phyloP scores from a whole-genome alignment of 2,888 invertebrate species.

The Creontiades dilutus region DNA sequence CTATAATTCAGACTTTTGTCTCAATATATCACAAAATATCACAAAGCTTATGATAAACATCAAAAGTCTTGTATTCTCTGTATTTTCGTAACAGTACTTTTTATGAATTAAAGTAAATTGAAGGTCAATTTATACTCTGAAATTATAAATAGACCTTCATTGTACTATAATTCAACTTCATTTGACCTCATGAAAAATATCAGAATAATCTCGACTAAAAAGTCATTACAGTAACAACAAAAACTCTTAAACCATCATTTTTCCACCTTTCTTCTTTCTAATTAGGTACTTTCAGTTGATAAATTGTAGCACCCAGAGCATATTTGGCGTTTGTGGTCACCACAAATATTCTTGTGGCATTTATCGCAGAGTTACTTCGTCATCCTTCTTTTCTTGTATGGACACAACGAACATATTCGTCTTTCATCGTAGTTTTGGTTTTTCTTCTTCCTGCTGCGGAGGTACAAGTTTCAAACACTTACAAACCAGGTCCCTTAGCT shows the following conservation, averaged over 20 bases:
- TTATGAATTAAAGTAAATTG: background rate
- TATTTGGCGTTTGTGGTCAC: conserved; percentile 55
- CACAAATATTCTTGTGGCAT: conserved; percentile 63
- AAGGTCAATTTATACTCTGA: background rate
- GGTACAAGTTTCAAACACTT: conserved; percentile 24
- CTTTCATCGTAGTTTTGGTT: conserved; percentile 32
- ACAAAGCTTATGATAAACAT: background rate
- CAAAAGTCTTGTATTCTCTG: background rate
- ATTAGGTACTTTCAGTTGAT: background rate
- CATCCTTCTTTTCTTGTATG: conserved; percentile 58
- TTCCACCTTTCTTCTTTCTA: background rate
- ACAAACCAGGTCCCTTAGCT: background rate
- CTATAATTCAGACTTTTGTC: background rate
- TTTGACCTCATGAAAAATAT: background rate
- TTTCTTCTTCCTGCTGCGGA: background rate
- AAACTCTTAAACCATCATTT: background rate
- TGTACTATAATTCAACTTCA: background rate
- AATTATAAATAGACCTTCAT: background rate
- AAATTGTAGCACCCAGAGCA: conserved; percentile 32
- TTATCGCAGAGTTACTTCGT: conserved; percentile 43
- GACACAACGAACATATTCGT: conserved; percentile 46
- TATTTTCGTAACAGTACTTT: background rate
- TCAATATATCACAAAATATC: conserved; percentile 2
- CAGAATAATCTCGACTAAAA: background rate
- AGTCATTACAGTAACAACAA: background rate